Percentiles rank a stretch among this genome's conserved stretches.
phyloP scores from a whole-genome alignment of 2,113 vertebrate species.

The Pomatorhinus ruficollis region DNA sequence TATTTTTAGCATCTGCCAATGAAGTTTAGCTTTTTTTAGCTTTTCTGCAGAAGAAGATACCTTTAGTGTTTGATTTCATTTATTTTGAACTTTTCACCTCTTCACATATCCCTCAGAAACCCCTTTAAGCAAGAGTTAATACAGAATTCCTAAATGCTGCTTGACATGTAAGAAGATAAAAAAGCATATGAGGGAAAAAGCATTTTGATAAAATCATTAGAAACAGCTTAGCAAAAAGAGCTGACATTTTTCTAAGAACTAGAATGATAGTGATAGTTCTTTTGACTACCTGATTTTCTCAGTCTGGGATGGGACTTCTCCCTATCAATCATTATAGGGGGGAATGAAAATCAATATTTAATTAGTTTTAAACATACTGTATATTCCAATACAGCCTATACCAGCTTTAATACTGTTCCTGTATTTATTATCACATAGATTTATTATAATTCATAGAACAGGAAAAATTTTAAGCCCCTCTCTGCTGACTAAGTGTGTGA shows the following conservation, averaged over 20 bases:
- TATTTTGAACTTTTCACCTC: background rate
- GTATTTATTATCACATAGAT: background rate
- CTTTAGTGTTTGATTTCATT: background rate
- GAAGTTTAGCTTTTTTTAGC: background rate
- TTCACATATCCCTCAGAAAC: background rate
- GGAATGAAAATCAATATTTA: background rate
- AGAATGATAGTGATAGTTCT: background rate
- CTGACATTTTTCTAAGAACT: background rate
- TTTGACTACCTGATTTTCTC: background rate
- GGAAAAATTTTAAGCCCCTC: background rate
- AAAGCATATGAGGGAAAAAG: background rate
- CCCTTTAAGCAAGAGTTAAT: background rate
- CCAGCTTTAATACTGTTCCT: background rate
- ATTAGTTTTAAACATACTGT: background rate
- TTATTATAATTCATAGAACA: background rate
- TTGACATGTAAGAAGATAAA: background rate
- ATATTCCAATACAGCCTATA: background rate
- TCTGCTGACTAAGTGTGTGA: background rate
- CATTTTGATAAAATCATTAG: background rate
- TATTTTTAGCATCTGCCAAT: background rate
- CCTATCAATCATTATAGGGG: accelerated
- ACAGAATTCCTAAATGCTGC: background rate
- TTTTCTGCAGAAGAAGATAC: background rate
- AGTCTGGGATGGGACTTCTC: background rate
- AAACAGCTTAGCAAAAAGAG: background rate